These are phyloP conservation scores for Drosophila burlai DNA, from an alignment of 1,140 invertebrate genomes.

Conservation along the genomic window DNA sequence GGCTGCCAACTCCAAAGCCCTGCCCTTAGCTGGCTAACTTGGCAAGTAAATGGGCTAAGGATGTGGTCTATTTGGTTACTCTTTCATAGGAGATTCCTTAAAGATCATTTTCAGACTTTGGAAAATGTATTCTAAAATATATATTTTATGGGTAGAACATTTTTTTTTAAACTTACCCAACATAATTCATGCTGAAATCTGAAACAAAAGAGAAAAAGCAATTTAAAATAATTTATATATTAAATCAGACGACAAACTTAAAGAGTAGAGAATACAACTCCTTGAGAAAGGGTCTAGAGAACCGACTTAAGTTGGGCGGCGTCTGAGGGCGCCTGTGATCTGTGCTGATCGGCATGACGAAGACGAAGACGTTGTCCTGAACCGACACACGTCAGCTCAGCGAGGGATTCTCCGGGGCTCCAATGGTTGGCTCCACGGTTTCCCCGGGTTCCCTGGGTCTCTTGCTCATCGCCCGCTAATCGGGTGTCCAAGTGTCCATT, in stretches of 20 bases:
- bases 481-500: constrained; percentile 28
- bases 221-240: not conserved
- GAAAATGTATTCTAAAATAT: not conserved
- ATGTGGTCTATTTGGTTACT: not conserved
- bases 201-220: not conserved
- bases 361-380: constrained; percentile 62
- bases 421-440: constrained; percentile 5
- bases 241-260: not conserved
- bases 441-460: constrained; percentile 25
- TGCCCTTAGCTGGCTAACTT: constrained; percentile 46
- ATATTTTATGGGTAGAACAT: not conserved
- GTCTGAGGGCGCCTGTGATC: constrained; percentile 62
- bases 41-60: not conserved
- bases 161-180: not conserved
- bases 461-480: constrained; percentile 35
- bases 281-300: not conserved
- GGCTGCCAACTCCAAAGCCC: constrained; percentile 27
- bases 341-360: constrained; percentile 65
- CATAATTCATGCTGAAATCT: not conserved
- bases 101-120: too few relatives aligned
- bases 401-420: constrained; percentile 28
- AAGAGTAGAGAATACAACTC: not conserved
- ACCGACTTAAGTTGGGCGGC: constrained; percentile 17
- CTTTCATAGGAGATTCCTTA: not conserved
- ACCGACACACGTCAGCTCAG: constrained; percentile 57